Conservation (phyloP, 2,113 vertebrate species). For the Pandion haliaetus region DNA sequence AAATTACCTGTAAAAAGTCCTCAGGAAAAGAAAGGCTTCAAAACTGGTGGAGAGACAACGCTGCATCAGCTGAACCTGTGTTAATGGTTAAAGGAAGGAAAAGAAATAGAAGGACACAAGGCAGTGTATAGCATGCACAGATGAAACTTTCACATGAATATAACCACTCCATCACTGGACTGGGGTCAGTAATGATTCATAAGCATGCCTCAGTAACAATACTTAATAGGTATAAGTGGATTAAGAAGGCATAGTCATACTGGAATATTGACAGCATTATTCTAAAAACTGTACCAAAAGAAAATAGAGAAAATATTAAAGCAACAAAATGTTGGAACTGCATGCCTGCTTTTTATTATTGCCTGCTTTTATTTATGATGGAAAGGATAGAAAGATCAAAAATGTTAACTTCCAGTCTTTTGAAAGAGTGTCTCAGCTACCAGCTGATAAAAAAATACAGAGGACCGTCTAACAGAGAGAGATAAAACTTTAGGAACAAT, state of each 20-base stretch:
- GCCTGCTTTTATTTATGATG: not conserved
- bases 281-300: not conserved
- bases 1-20: not conserved
- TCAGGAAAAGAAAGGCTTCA: not conserved
- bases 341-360: not conserved
- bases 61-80: fast-evolving
- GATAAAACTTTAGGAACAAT: not conserved
- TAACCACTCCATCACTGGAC: not conserved
- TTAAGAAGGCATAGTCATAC: not conserved
- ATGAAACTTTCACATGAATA: not conserved
- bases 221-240: not conserved
- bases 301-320: not conserved
- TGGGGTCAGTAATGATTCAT: not conserved
- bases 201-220: not conserved
- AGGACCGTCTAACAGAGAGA: not conserved
- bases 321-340: not conserved
- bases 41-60: fast-evolving
- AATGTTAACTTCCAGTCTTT: not conserved
- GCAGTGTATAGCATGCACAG: not conserved
- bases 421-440: not conserved
- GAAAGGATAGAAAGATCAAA: not conserved
- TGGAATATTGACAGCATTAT: not conserved
- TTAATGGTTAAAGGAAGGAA: not conserved
- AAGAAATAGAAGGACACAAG: not conserved
- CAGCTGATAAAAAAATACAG: not conserved